Evolutionary conservation across 2,888 invertebrate genomes (phyloP), one percentile per base, ranked within the genome.

Genomic region (Drosophila gaucha): DNA sequence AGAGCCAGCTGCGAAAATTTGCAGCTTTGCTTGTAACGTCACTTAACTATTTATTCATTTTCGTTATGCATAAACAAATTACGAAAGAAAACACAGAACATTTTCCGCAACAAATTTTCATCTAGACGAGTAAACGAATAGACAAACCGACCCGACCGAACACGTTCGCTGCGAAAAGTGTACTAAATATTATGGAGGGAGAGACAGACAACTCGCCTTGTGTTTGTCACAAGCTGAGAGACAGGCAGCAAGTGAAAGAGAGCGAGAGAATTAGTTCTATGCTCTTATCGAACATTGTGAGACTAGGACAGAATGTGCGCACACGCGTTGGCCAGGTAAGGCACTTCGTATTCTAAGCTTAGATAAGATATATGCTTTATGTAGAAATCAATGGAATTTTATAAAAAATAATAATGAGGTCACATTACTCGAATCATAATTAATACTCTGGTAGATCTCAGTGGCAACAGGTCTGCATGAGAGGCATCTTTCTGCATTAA

Each of bases 1-100:
- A 20, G 33, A 64, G 30, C 64, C 64, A 75, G 31, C 36, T 75
- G 76, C 20, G 43, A 35, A 38, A 51, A 54, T 52, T 63, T 65
- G 36, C 12, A 3, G 38, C 52, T 64, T 59, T 78, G 64, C 59
- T 60, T 78, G 47, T 50, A 68, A 35, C 55, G 69, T 74, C 74
- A 78, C 43, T 18, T 30, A 6, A 31, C 20, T 30, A 44, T 26
- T 31, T 39, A 56, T 68, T 62, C 54, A 58, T 62, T 74, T 54
- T 28, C 41, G 39, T 59, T 51, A 33, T 57, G 51, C 55, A 66
- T 57, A 67, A 76, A 76, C 76, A 74, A 72, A 31, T 38, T 44
- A 26, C 28, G 26, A 44, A 18, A 50, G 38, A 38, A 50, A 52
- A 24, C 20, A 20, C 44, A 38, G 41, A 62, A 33, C 18, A 54